Evolutionary conservation across 2,888 invertebrate genomes (phyloP), one percentile per base, ranked within the genome.

Genomic region (Hydrotaea cyrtoneurina): DNA sequence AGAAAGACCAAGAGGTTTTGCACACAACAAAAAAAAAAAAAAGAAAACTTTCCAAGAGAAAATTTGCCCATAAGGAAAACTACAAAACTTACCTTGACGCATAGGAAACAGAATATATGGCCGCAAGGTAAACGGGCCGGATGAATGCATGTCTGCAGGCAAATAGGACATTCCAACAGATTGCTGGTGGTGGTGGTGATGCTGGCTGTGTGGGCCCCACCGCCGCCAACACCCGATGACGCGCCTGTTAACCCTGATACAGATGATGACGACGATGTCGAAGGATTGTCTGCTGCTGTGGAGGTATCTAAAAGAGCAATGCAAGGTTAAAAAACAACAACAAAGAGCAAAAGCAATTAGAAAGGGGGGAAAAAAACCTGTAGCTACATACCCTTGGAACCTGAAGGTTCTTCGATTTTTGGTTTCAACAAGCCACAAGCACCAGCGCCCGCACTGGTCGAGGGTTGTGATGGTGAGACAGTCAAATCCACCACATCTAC

Each of bases 61-160:
- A 10, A 3, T 43, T 43, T 43, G 13, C 43, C 3, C 4, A 10
- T 31, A 31, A 31, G 7, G 7, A 31, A 31, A 43, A 43, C 43
- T 23, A n/a, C 17, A 26, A 57, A 57, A 57, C 91, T 89, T 89
- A 94, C 94, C 93, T 99, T 99, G 2, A 98, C 96, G 92, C 98
- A 99, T 7, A 99, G 94, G 91, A 97, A 99, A 92, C 98, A 99
- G 92, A 99, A 99, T 83, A 98, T 95, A 91, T 99, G 99, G n/a
- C 95, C 96, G 92, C 98, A 99, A 0, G 98, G 98, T 69, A 99
- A 93, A 89, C 96, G 95, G 0, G 98, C 97, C n/a, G 98, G 98
- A 93, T 98, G 97, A 86, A 98, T 95, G 90, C 96, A 97, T 43
- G 95, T 94, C 93, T 98, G 98, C 75, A 98, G 94, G 90, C 98